Percentiles rank a stretch among this genome's conserved stretches.
Evolutionary conservation across 2,888 invertebrate genomes (phyloP).

Genomic region (Ganaspis brasiliensis): DNA sequence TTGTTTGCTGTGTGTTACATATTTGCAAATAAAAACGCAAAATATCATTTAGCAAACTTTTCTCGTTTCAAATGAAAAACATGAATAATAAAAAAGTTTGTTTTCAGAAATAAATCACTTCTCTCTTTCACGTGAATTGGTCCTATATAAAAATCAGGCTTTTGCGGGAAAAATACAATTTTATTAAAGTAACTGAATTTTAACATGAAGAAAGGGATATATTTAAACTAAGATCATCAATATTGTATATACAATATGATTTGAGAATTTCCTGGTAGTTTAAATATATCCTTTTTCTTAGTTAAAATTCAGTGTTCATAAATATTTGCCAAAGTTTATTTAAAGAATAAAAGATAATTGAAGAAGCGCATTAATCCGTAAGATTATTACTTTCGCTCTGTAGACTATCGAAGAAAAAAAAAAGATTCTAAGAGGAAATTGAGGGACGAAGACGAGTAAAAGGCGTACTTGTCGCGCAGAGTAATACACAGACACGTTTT

Average conservation of each 20-base stretch:
- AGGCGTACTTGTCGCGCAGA: constrained; percentile 66
- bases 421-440: constrained; percentile 8
- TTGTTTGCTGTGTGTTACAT: constrained; percentile 3
- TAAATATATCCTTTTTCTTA: no score
- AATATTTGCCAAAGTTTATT: background rate
- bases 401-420: background rate
- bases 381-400: constrained; percentile 10
- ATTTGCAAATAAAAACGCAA: constrained; percentile 17
- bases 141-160: background rate
- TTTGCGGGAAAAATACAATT: background rate
- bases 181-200: background rate
- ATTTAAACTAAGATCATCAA: no score
- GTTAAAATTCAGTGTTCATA: background rate
- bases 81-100: constrained; percentile 17
- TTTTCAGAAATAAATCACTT: constrained; percentile 12
- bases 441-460: constrained; percentile 44
- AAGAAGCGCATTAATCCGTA: background rate
- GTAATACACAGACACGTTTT: constrained; percentile 68
- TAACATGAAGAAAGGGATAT: no score
- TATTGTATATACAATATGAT: no score
- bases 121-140: background rate
- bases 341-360: background rate
- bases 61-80: constrained; percentile 6
- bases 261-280: no score
- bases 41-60: constrained; percentile 7